Conservation (phyloP, 2,113 vertebrate genomes). For the Carlito syrichta region DNA sequence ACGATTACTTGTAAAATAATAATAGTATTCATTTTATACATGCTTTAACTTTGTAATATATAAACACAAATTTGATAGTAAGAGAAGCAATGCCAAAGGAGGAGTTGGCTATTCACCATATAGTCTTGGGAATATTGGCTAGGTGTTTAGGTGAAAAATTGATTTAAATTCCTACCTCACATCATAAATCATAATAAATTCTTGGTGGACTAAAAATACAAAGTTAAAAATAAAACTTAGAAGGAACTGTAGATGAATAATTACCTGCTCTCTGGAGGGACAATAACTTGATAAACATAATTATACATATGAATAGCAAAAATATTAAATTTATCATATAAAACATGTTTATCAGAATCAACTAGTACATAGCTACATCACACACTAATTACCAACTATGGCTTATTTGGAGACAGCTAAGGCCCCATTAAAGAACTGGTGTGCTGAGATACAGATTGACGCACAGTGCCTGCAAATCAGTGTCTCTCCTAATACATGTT, state of each 20-base stretch:
- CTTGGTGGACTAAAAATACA: background rate
- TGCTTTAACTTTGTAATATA: background rate
- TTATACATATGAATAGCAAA: background rate
- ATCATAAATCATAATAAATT: background rate
- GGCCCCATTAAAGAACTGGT: too few relatives aligned
- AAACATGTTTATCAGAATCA: background rate
- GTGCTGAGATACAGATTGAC: background rate
- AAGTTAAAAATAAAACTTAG: background rate
- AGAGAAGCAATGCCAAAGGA: background rate
- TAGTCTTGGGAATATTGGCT: too few relatives aligned
- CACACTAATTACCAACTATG: background rate
- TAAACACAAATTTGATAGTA: background rate
- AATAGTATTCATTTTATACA: background rate
- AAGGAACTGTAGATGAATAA: background rate
- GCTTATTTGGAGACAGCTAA: background rate
- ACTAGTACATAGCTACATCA: too few relatives aligned
- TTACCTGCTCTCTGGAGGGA: background rate
- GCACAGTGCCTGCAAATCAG: fast-evolving
- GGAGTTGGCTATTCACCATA: background rate
- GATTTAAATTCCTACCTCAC: background rate
- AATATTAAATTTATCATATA: background rate
- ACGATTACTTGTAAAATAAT: background rate
- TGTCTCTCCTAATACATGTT: background rate
- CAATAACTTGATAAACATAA: background rate
- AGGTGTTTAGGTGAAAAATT: background rate